Evolutionary conservation across 2,797 vertebrate species (phyloP).

Genomic region (Schizothorax lantsangensis): DNA sequence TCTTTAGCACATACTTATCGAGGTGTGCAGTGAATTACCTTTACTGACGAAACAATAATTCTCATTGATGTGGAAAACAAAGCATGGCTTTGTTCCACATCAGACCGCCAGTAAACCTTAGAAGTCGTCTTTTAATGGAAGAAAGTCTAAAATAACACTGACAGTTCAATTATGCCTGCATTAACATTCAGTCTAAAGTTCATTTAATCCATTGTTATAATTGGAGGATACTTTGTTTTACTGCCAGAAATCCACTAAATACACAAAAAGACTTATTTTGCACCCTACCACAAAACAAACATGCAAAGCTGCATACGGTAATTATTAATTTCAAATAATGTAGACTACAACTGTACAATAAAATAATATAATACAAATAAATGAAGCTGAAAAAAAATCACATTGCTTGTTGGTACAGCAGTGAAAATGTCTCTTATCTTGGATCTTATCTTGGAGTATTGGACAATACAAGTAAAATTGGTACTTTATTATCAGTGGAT

Average conservation of each 20-base stretch:
- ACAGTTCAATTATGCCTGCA: not conserved
- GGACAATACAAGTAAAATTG: not conserved
- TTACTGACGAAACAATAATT: slow-evolving; percentile 4
- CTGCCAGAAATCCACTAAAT: not conserved
- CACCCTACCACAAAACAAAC: not conserved
- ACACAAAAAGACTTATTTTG: not conserved
- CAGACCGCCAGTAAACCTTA: not conserved
- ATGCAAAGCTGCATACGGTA: not conserved
- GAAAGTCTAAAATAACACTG: not conserved
- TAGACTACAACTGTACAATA: not conserved
- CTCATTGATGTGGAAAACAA: not conserved
- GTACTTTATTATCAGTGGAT: not conserved
- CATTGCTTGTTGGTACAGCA: not conserved
- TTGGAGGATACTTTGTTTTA: not conserved
- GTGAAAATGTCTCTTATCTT: not conserved
- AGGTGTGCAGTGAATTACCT: not conserved
- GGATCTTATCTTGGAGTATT: not conserved
- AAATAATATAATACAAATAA: not conserved
- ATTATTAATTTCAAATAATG: not conserved
- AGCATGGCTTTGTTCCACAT: not conserved
- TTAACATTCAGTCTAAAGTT: not conserved
- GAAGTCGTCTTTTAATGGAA: not conserved
- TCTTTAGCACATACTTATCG: not conserved
- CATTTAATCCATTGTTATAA: not conserved
- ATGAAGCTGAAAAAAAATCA: not conserved